These are phyloP conservation scores for Lissocephala sabroskyi DNA, from an alignment of 2,888 invertebrate genomes.

Conservation along the genomic window DNA sequence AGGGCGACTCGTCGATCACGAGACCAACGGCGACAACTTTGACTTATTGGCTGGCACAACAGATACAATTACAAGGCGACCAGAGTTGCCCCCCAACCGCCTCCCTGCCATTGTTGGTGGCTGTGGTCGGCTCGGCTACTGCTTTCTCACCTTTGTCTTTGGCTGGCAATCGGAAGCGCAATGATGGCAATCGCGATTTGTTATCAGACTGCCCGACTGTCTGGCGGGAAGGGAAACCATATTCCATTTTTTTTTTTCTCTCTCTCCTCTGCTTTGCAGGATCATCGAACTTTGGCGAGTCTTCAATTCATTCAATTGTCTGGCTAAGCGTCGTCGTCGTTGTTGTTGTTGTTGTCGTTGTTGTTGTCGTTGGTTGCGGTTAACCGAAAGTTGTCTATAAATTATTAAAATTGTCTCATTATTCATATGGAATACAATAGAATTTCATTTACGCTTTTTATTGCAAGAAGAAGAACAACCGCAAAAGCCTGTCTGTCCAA, in stretches of 20 bases:
- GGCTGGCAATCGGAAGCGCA: slow-evolving; percentile 45
- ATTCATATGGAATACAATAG: slow-evolving; percentile 71
- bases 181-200: slow-evolving; percentile 49
- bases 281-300: slow-evolving; percentile 64
- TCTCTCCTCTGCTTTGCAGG: slow-evolving; percentile 16
- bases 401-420: slow-evolving; percentile 72
- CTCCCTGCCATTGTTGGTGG: too few species aligned
- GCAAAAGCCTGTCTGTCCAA: slow-evolving; percentile 34
- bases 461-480: slow-evolving; percentile 47
- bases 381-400: slow-evolving; percentile 71
- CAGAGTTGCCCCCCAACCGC: neutral
- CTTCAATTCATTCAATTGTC: slow-evolving; percentile 39
- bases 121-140: neutral
- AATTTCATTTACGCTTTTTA: slow-evolving; percentile 65
- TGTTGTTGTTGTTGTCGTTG: neutral
- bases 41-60: slow-evolving; percentile 52
- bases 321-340: neutral
- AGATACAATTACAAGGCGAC: slow-evolving; percentile 49
- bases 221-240: slow-evolving; percentile 40
- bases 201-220: slow-evolving; percentile 33
- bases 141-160: slow-evolving; percentile 43
- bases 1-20: neutral
- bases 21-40: slow-evolving; percentile 33
- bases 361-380: slow-evolving; percentile 50
- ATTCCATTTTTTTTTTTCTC: slow-evolving; percentile 34